Percentiles rank a stretch among this genome's conserved stretches.
Evolutionary conservation across 2,113 vertebrate species (phyloP).

Genomic region (Haemorhous mexicanus): DNA sequence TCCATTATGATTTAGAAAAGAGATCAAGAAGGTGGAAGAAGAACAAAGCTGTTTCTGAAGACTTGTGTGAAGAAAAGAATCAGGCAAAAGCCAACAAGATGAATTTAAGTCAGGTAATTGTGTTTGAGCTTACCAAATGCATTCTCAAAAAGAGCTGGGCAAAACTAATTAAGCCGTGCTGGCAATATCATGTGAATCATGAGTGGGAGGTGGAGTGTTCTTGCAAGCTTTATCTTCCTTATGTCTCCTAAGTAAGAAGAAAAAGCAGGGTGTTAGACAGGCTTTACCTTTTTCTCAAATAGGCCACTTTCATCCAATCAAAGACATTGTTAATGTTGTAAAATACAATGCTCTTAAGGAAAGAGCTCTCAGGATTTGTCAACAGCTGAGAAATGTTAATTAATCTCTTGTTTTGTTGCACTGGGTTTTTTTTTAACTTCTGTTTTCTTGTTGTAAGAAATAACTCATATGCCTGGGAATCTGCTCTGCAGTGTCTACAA

Average conservation of each 20-base stretch:
- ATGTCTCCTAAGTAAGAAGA: not conserved
- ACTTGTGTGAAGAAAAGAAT: slow-evolving; percentile 56
- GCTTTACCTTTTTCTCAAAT: not conserved
- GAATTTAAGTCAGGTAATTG: slow-evolving; percentile 71
- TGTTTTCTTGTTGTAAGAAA: not conserved
- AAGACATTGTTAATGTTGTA: not conserved
- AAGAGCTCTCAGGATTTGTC: not conserved
- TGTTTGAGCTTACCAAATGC: not conserved
- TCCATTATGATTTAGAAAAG: slow-evolving; percentile 67
- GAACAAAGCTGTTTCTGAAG: slow-evolving; percentile 71
- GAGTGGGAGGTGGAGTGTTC: not conserved
- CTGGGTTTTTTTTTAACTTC: not conserved
- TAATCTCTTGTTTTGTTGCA: not conserved
- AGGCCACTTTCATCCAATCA: not conserved
- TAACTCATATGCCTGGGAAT: not conserved
- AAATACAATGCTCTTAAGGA: not conserved
- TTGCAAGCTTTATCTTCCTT: not conserved
- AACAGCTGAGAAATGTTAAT: not conserved
- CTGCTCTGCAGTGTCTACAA: not conserved
- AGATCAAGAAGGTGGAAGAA: slow-evolving; percentile 81
- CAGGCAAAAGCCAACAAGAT: not conserved
- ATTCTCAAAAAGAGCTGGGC: not conserved
- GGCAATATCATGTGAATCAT: not conserved
- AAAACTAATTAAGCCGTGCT: not conserved
- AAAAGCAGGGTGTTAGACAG: not conserved